phyloP scores from a whole-genome alignment of 2,113 vertebrate genomes.

The Gymnorhina tibicen region DNA sequence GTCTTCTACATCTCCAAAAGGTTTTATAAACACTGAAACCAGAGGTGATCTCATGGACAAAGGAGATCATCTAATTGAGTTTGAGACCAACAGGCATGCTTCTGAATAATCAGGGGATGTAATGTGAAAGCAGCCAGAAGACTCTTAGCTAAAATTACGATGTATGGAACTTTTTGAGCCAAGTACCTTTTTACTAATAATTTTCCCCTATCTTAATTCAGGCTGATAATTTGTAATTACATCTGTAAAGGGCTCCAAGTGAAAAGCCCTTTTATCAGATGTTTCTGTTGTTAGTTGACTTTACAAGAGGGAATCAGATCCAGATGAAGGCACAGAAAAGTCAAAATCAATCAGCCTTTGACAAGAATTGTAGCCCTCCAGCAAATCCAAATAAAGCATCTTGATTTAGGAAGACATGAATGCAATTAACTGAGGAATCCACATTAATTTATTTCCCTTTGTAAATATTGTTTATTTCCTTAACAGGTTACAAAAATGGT shows the following conservation, averaged over 20 bases:
- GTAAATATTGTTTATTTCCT: constrained; percentile 62
- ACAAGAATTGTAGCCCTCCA: constrained; percentile 49
- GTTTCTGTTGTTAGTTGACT: constrained; percentile 12
- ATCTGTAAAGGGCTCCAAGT: constrained; percentile 14
- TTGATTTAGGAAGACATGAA: constrained; percentile 47
- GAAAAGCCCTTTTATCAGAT: constrained; percentile 39
- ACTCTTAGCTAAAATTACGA: neutral
- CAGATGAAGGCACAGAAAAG: constrained; percentile 61
- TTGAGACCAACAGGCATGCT: neutral
- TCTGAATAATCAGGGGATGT: neutral
- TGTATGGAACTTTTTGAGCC: neutral
- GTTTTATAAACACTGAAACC: neutral
- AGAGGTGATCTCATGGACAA: neutral
- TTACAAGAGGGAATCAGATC: constrained; percentile 50
- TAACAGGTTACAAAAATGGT: constrained; percentile 65
- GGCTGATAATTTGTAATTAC: constrained; percentile 56
- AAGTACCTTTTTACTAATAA: constrained; percentile 40
- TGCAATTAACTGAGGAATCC: constrained; percentile 57
- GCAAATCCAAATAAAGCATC: constrained; percentile 60
- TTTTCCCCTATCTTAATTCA: constrained; percentile 32
- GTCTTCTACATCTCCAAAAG: neutral
- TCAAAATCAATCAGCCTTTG: constrained; percentile 56
- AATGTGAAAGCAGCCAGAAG: neutral
- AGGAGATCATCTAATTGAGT: neutral
- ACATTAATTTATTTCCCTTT: constrained; percentile 51